Evolutionary conservation across 1,140 invertebrate species (phyloP).

Genomic region (Panulirus ornatus): DNA sequence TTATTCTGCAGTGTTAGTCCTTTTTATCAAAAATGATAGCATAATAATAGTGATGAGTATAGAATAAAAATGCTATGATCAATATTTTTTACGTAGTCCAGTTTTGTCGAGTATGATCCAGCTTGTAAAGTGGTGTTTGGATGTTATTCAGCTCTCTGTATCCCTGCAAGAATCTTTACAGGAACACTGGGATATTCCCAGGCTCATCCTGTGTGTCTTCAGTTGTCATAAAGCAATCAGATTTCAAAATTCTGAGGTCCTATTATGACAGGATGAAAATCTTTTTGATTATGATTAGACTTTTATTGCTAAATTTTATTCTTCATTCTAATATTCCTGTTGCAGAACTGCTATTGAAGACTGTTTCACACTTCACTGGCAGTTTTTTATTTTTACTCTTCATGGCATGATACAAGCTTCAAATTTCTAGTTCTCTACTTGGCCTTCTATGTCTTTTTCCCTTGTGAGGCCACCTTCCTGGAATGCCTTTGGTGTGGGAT

Average conservation of each 20-base stretch:
- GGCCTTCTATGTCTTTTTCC: constrained; percentile 12
- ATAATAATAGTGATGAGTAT: background rate
- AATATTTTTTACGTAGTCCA: background rate
- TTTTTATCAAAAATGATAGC: background rate
- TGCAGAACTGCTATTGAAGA: constrained; percentile 46
- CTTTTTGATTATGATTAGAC: background rate
- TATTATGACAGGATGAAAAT: constrained; percentile 38
- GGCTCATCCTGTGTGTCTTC: constrained; percentile 4
- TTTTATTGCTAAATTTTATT: constrained; percentile 16
- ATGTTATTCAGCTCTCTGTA: background rate
- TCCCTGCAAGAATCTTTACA: constrained; percentile 28
- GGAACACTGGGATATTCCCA: constrained; percentile 24
- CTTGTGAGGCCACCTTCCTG: constrained; percentile 29
- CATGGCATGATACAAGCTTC: constrained; percentile 35
- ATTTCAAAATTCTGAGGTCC: constrained; percentile 24
- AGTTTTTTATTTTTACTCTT: constrained; percentile 29
- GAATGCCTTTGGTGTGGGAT: constrained; percentile 34
- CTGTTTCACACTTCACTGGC: constrained; percentile 23
- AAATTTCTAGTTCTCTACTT: constrained; percentile 24
- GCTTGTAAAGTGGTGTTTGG: constrained; percentile 31
- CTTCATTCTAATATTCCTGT: background rate
- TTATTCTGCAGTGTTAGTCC: background rate
- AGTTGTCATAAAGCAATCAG: background rate
- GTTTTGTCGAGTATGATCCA: background rate
- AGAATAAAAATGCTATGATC: background rate